These are phyloP conservation scores for Scotopteryx bipunctaria DNA, from an alignment of 2,888 invertebrate genomes.

Conservation along the genomic window DNA sequence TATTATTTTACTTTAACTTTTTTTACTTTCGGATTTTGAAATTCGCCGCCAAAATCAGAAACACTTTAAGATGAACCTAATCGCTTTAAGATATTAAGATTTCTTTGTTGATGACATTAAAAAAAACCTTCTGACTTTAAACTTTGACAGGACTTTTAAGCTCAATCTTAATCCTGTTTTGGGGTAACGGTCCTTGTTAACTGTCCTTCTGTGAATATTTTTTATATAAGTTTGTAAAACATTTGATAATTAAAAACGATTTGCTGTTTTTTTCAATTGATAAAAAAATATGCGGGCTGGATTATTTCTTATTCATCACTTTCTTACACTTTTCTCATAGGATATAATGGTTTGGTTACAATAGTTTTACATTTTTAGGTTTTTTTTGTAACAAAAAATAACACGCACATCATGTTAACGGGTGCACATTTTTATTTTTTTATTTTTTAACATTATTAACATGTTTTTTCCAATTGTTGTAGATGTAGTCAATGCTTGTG, in stretches of 20 bases:
- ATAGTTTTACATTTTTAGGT: not conserved
- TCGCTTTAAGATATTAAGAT: slow-evolving; percentile 58
- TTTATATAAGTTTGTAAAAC: slow-evolving; percentile 18
- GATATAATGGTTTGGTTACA: not conserved
- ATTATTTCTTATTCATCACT: not conserved
- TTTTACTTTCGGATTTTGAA: not conserved
- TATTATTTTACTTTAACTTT: not conserved
- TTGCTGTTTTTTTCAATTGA: not conserved
- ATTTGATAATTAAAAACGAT: slow-evolving; percentile 6
- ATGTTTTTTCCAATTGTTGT: slow-evolving; percentile 84
- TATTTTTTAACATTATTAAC: slow-evolving; percentile 30
- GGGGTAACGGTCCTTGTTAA: slow-evolving; percentile 43
- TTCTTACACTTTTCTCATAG: not conserved
- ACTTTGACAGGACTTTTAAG: slow-evolving; percentile 39
- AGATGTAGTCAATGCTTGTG: slow-evolving; percentile 95
- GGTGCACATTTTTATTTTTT: slow-evolving; percentile 15
- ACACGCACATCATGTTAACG: slow-evolving; percentile 2
- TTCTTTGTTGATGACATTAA: slow-evolving; percentile 46
- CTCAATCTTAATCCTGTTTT: slow-evolving; percentile 51
- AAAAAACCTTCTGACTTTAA: slow-evolving; percentile 24
- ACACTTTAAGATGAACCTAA: slow-evolving; percentile 45
- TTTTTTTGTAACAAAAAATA: not conserved
- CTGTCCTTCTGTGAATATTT: slow-evolving; percentile 34
- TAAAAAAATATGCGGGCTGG: slow-evolving; percentile 19
- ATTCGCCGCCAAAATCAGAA: slow-evolving; percentile 27